Percentiles rank a stretch among this genome's conserved stretches.
Conservation (phyloP, 2,888 invertebrate genomes). For the Mythimna loreyi region DNA sequence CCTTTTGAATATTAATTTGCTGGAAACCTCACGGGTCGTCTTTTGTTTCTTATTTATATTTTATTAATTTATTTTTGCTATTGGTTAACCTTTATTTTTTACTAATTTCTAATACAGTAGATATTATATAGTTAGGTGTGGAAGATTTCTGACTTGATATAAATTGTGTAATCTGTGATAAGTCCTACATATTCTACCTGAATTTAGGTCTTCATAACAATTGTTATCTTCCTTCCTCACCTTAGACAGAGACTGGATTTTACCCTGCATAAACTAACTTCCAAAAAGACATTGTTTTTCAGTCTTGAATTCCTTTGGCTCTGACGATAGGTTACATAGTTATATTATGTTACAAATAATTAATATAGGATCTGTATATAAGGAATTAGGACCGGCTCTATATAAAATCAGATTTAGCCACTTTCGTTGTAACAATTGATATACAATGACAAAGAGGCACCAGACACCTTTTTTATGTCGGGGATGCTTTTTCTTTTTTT, state of each 20-base stretch:
- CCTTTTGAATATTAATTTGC: constrained; percentile 66
- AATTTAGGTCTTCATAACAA: not conserved
- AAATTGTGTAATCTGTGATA: not conserved
- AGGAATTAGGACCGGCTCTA: no score
- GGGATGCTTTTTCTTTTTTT: no score
- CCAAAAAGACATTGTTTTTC: not conserved
- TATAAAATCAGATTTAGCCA: not conserved
- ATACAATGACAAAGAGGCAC: no score
- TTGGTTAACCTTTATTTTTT: constrained; percentile 2
- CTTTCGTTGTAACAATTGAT: not conserved
- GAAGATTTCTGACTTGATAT: not conserved
- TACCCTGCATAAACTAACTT: not conserved
- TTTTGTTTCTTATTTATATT: constrained; percentile 46
- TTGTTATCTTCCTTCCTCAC: not conserved
- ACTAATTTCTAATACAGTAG: not conserved
- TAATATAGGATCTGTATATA: no score
- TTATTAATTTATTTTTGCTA: constrained; percentile 12
- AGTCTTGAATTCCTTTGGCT: not conserved
- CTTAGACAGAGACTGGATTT: not conserved
- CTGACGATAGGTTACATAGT: not conserved
- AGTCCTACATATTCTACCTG: not conserved
- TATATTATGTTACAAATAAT: not conserved
- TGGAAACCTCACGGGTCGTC: constrained; percentile 47
- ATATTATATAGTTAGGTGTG: not conserved
- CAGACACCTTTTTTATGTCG: no score